Percentiles rank a stretch among this genome's conserved stretches.
These are phyloP conservation scores for Columba livia DNA, from an alignment of 2,113 vertebrate species.

Conservation along the genomic window DNA sequence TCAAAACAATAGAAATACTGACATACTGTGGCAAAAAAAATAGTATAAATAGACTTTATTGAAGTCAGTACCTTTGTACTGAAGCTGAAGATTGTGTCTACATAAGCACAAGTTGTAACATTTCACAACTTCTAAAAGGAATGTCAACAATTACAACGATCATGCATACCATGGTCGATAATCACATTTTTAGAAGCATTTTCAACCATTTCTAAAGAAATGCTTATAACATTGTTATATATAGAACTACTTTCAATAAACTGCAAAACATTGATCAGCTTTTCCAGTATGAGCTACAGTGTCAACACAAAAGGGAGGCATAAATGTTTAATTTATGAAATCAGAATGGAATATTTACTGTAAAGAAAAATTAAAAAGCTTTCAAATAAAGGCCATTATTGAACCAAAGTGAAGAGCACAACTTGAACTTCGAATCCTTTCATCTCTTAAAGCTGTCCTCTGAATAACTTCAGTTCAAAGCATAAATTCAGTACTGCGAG, in stretches of 20 bases:
- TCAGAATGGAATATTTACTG: constrained; percentile 87
- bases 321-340: constrained; percentile 90
- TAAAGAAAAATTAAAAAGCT: constrained; percentile 91
- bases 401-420: constrained; percentile 85
- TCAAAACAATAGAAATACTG: constrained; percentile 65
- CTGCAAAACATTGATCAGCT: constrained; percentile 85
- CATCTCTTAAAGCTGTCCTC: constrained; percentile 80
- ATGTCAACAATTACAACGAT: constrained; percentile 92
- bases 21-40: constrained; percentile 70
- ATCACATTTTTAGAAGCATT: constrained; percentile 88
- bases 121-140: constrained; percentile 91
- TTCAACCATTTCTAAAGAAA: constrained; percentile 89
- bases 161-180: constrained; percentile 89
- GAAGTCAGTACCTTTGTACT: constrained; percentile 91
- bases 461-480: constrained; percentile 78
- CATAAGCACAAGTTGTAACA: constrained; percentile 91
- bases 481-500: constrained; percentile 88
- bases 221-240: constrained; percentile 87
- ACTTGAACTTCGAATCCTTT: constrained; percentile 80
- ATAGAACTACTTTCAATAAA: constrained; percentile 90
- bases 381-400: constrained; percentile 87
- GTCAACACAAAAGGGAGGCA: constrained; percentile 86
- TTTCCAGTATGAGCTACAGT: constrained; percentile 85
- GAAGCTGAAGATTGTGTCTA: constrained; percentile 89
- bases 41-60: constrained; percentile 91